phyloP scores from a whole-genome alignment of 2,113 vertebrate species.

The Noctilio leporinus region DNA sequence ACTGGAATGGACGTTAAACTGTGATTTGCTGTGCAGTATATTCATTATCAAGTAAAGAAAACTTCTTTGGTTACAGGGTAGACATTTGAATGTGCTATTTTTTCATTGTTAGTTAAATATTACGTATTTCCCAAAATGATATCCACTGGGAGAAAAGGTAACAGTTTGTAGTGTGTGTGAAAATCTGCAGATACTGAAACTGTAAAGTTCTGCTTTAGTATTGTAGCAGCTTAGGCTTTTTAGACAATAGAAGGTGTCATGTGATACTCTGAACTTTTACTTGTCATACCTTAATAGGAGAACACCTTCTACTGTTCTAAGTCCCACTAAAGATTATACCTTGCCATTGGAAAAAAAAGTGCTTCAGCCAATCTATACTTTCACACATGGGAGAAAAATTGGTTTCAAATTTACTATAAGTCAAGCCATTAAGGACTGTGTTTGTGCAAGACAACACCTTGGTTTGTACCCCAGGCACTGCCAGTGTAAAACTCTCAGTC shows the following conservation, averaged over 20 bases:
- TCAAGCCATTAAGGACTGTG: background rate
- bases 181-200: background rate
- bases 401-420: slow-evolving; percentile 52
- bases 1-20: background rate
- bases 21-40: background rate
- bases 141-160: background rate
- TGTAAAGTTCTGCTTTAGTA: background rate
- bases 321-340: slow-evolving; percentile 15
- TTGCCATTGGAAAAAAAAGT: background rate
- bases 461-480: background rate
- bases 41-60: background rate
- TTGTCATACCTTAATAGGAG: slow-evolving; percentile 20
- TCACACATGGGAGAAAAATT: slow-evolving; percentile 21
- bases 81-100: background rate
- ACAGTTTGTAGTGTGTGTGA: background rate
- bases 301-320: slow-evolving; percentile 33
- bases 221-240: background rate
- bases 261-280: background rate
- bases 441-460: slow-evolving; percentile 37
- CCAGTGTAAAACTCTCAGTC: background rate
- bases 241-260: background rate
- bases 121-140: background rate
- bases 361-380: background rate
- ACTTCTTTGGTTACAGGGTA: background rate
- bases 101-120: background rate